These are phyloP conservation scores for Mustelus asterias DNA, from an alignment of 2,113 vertebrate species.

Conservation along the genomic window DNA sequence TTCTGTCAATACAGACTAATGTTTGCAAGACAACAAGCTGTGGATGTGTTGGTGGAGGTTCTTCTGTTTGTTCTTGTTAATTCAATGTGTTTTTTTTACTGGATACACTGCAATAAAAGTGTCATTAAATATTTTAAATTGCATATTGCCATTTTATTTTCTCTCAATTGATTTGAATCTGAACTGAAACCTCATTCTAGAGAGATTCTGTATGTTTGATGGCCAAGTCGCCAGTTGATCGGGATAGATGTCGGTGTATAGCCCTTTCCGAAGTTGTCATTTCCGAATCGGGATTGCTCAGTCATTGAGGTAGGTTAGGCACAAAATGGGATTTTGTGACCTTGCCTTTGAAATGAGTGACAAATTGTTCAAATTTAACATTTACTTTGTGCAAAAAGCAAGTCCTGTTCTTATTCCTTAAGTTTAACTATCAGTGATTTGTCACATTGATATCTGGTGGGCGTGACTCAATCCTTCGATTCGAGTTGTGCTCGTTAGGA, in stretches of 20 bases:
- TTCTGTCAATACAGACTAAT: conserved; percentile 7
- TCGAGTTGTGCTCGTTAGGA: no score
- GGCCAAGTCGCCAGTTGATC: not conserved
- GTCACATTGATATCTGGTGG: no score
- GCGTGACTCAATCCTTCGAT: no score
- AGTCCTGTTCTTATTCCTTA: no score
- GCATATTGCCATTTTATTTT: not conserved
- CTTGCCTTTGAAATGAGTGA: no score
- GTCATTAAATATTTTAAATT: conserved; percentile 5
- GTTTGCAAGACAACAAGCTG: not conserved
- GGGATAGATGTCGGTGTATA: not conserved
- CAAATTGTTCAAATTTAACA: no score
- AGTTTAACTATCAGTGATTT: no score
- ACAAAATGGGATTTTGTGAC: not conserved
- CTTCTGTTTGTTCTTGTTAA: conserved; percentile 4
- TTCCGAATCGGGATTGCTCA: no score
- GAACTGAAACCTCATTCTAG: not conserved
- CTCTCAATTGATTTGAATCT: not conserved
- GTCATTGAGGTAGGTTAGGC: not conserved
- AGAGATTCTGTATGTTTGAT: not conserved
- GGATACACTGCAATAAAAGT: conserved; percentile 29
- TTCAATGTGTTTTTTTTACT: conserved; percentile 29
- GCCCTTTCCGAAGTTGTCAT: no score
- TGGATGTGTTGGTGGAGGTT: conserved; percentile 17
- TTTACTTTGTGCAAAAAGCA: no score